phyloP scores from a whole-genome alignment of 2,113 vertebrate species.

The Casuarius casuarius region DNA sequence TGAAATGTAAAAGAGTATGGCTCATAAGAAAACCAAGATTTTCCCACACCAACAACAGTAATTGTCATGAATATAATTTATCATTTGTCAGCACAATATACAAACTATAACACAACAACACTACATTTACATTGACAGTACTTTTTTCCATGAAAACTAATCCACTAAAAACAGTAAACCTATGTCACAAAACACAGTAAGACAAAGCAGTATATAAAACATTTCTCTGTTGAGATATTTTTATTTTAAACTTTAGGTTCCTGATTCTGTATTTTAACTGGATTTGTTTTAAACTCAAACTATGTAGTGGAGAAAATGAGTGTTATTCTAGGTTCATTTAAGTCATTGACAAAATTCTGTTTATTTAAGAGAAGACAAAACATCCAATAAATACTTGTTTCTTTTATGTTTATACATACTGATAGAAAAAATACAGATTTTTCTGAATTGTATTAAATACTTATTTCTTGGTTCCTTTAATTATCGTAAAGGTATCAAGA shows the following conservation, averaged over 20 bases:
- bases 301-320: neutral
- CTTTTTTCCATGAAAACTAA: conserved; percentile 45
- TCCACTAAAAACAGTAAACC: conserved; percentile 34
- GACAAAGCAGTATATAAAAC: neutral
- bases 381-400: neutral
- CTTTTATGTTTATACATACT: neutral
- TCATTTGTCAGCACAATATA: conserved; percentile 39
- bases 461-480: neutral
- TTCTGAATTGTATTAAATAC: neutral
- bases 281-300: neutral
- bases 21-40: conserved; percentile 22
- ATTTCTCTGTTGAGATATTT: neutral
- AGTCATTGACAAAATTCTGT: neutral
- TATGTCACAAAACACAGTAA: neutral
- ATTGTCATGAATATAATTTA: conserved; percentile 51
- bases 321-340: neutral
- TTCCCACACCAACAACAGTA: conserved; percentile 34
- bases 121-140: conserved; percentile 45
- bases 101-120: conserved; percentile 24
- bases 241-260: neutral
- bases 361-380: neutral
- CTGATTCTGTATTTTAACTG: neutral
- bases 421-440: neutral
- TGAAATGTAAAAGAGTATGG: conserved; percentile 18
- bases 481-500: neutral